A percentile compares a stretch with the other conserved stretches of the same genome.
phyloP scores from a whole-genome alignment of 2,113 vertebrate genomes.

The Chaetops frenatus region DNA sequence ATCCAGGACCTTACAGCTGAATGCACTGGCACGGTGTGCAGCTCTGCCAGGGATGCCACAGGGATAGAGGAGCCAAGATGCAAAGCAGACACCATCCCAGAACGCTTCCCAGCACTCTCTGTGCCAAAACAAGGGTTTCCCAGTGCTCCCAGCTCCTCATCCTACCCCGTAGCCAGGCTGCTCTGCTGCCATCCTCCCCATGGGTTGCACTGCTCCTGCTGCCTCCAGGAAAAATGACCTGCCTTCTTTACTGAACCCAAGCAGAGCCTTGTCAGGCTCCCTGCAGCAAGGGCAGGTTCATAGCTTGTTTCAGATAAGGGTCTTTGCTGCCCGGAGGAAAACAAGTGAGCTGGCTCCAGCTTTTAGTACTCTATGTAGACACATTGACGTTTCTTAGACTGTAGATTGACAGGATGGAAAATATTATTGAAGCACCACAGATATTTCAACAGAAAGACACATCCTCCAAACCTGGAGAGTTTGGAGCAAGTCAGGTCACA shows the following conservation, averaged over 20 bases:
- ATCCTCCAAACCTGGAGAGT: not conserved
- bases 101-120: not conserved
- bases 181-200: not conserved
- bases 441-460: not conserved
- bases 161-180: not conserved
- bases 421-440: not conserved
- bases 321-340: not conserved
- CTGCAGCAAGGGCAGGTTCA: not conserved
- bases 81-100: rapidly evolving
- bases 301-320: rapidly evolving
- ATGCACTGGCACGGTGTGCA: not conserved
- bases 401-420: not conserved
- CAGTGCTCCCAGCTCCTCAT: not conserved
- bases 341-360: not conserved
- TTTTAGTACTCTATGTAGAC: not conserved
- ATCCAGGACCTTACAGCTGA: not conserved
- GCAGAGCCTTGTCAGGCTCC: rapidly evolving
- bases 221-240: not conserved
- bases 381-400: not conserved
- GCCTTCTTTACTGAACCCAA: not conserved
- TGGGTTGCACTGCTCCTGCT: not conserved
- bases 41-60: not conserved
- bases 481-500: not conserved
- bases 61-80: not conserved
- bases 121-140: not conserved